A percentile compares a stretch with the other conserved stretches of the same genome.
These are phyloP conservation scores for Toxotes chatareus DNA, from an alignment of 2,113 vertebrate species.

Conservation along the genomic window DNA sequence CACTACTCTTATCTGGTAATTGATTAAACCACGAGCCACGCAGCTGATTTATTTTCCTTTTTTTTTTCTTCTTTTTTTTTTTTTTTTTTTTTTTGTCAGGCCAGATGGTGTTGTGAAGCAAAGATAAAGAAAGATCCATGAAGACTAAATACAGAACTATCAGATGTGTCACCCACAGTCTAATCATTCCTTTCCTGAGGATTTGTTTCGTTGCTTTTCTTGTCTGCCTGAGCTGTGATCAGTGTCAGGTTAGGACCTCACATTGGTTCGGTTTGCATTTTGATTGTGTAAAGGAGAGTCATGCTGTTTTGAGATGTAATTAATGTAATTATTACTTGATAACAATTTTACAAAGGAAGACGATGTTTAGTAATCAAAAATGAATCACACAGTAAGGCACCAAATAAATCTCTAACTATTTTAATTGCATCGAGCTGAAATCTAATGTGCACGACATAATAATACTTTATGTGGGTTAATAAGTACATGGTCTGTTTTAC, in stretches of 20 bases:
- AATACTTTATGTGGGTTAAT: not conserved
- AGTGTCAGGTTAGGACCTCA: not conserved
- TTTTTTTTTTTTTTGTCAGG: not conserved
- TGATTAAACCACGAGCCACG: slow-evolving; percentile 41
- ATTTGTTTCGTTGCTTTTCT: slow-evolving; percentile 13
- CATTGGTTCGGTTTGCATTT: slow-evolving; percentile 1
- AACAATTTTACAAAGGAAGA: not conserved
- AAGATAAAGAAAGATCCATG: slow-evolving; percentile 47
- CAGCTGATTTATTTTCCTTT: not conserved
- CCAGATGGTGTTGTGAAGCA: slow-evolving; percentile 44
- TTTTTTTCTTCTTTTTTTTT: too few relatives aligned
- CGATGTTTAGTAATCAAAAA: not conserved
- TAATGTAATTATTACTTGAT: not conserved
- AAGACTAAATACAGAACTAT: slow-evolving; percentile 47
- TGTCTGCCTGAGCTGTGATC: slow-evolving; percentile 25
- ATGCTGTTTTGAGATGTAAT: not conserved
- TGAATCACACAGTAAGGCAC: not conserved
- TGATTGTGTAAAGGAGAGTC: not conserved
- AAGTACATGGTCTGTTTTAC: not conserved
- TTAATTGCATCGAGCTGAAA: not conserved
- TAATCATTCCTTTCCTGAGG: slow-evolving; percentile 23
- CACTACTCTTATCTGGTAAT: slow-evolving; percentile 39
- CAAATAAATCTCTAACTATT: not conserved
- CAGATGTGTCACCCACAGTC: slow-evolving; percentile 33
- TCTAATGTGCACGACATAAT: not conserved